Evolutionary conservation across 2,113 vertebrate genomes (phyloP).

Genomic region (Ahaetulla prasina): DNA sequence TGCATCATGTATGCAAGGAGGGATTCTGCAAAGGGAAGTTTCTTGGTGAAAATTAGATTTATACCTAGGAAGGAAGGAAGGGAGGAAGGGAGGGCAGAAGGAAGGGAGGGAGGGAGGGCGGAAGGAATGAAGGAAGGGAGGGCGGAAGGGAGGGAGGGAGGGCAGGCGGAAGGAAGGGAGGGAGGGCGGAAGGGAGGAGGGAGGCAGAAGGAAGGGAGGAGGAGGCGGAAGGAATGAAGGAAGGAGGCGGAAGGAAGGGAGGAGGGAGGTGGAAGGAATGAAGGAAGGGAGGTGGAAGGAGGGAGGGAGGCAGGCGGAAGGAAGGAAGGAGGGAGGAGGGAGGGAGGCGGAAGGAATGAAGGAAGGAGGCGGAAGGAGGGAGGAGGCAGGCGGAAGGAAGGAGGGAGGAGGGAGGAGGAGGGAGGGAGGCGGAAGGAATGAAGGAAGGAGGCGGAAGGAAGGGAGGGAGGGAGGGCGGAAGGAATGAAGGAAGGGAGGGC

Average conservation of each 20-base stretch:
- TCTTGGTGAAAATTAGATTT: not conserved
- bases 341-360: not conserved
- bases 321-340: not conserved
- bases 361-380: not conserved
- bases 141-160: not conserved
- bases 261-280: not conserved
- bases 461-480: not conserved
- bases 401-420: not conserved
- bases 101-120: not conserved
- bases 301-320: not conserved
- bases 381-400: no score
- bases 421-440: no score
- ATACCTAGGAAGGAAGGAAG: not conserved
- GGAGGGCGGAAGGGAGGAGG: not conserved
- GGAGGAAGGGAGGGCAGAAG: not conserved
- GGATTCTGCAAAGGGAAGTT: not conserved
- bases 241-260: not conserved
- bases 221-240: not conserved
- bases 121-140: not conserved
- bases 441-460: not conserved
- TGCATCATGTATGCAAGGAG: not conserved
- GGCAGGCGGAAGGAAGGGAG: not conserved
- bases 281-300: not conserved
- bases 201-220: no score
- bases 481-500: not conserved